Percentiles rank a stretch among this genome's conserved stretches.
Evolutionary conservation across 2,797 vertebrate genomes (phyloP).

Genomic region (Picus viridis): DNA sequence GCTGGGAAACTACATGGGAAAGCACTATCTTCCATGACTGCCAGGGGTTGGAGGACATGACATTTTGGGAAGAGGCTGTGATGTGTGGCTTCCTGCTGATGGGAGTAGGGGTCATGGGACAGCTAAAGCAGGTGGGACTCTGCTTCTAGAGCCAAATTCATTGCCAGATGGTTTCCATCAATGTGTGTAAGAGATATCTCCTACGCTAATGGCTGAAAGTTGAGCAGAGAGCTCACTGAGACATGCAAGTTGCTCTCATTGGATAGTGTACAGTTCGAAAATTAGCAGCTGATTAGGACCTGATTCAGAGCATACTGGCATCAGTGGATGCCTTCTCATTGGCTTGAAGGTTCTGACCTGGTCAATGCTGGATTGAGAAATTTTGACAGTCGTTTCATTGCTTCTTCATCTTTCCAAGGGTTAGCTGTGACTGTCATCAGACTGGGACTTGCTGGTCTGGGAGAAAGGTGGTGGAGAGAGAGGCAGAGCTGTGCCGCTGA

Average conservation of each 20-base stretch:
- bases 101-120: rapidly evolving
- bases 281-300: background rate
- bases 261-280: background rate
- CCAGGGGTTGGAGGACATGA: background rate
- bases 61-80: background rate
- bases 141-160: background rate
- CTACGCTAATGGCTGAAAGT: rapidly evolving
- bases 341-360: background rate
- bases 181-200: background rate
- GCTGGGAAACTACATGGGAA: background rate
- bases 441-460: background rate
- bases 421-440: background rate
- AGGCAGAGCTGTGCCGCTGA: background rate
- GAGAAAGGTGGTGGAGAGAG: background rate
- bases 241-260: background rate
- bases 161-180: background rate
- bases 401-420: background rate
- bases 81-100: background rate
- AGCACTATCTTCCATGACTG: background rate
- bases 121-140: background rate
- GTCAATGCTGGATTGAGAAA: background rate
- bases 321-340: background rate
- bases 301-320: background rate
- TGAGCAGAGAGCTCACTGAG: background rate
- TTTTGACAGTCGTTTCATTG: background rate